Percentiles rank a stretch among this genome's conserved stretches.
Conservation (phyloP, 1,140 invertebrate species). For the Pantala flavescens region DNA sequence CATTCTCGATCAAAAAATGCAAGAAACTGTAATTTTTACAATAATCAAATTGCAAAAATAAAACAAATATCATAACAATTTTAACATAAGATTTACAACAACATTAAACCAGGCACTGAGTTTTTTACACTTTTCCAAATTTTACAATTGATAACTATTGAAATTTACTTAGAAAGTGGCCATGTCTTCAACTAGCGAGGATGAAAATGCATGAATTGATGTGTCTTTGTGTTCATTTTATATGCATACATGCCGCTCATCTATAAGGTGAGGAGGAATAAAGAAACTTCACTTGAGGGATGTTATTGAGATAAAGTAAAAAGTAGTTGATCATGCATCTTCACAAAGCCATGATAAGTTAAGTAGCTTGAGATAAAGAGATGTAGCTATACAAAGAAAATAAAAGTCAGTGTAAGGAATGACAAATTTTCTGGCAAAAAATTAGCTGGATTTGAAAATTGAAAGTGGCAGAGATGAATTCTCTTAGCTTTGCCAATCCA, state of each 20-base stretch:
- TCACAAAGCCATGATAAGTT: too few species aligned
- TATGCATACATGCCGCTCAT: too few species aligned
- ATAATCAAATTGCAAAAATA: neutral
- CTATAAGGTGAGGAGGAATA: too few species aligned
- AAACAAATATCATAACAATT: neutral
- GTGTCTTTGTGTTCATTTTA: too few species aligned
- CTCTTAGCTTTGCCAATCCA: neutral
- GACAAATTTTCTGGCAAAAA: too few species aligned
- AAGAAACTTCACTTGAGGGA: too few species aligned
- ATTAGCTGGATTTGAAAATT: too few species aligned
- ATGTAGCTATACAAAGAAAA: too few species aligned
- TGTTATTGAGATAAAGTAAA: too few species aligned
- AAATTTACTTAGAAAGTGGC: neutral
- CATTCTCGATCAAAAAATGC: neutral
- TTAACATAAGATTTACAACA: slow-evolving; percentile 10
- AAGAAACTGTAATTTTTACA: neutral
- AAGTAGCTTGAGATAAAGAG: too few species aligned
- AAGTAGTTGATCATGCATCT: too few species aligned
- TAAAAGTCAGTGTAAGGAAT: too few species aligned
- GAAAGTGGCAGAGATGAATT: neutral
- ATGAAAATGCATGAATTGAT: neutral
- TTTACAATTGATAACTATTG: neutral
- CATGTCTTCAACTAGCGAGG: neutral
- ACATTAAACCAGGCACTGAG: neutral
- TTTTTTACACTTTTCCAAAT: neutral